Conservation (phyloP, 2,113 vertebrate species). For the Falco punctatus region DNA sequence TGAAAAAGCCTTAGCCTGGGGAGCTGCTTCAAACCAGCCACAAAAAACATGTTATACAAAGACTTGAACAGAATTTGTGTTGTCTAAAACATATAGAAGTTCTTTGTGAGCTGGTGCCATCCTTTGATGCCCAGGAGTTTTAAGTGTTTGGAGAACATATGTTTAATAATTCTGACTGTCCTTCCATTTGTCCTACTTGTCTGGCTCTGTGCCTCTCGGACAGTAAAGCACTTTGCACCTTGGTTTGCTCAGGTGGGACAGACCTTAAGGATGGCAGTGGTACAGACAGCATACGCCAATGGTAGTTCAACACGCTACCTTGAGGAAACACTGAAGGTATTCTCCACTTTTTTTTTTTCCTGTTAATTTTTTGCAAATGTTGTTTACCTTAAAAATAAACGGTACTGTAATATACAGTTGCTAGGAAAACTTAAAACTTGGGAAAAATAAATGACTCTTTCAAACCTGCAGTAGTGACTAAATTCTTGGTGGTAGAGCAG, state of each 20-base stretch:
- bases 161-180: background rate
- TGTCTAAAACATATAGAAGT: background rate
- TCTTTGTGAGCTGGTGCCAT: background rate
- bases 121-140: background rate
- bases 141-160: background rate
- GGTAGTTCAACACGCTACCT: conserved; percentile 92
- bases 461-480: background rate
- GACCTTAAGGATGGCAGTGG: conserved; percentile 84
- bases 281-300: conserved; percentile 97
- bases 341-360: background rate
- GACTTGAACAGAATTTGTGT: background rate
- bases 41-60: background rate
- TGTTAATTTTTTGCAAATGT: background rate
- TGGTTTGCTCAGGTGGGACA: conserved; percentile 80
- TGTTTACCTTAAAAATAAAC: background rate
- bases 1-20: background rate
- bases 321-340: conserved; percentile 90
- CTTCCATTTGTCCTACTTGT: background rate
- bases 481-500: background rate
- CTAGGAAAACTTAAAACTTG: background rate
- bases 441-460: background rate
- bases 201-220: fast-evolving
- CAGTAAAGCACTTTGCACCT: background rate
- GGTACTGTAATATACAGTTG: background rate
- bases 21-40: background rate